A percentile compares a stretch with the other conserved stretches of the same genome.
phyloP scores from a whole-genome alignment of 1,140 invertebrate species.

The Lepidurus packardi region DNA sequence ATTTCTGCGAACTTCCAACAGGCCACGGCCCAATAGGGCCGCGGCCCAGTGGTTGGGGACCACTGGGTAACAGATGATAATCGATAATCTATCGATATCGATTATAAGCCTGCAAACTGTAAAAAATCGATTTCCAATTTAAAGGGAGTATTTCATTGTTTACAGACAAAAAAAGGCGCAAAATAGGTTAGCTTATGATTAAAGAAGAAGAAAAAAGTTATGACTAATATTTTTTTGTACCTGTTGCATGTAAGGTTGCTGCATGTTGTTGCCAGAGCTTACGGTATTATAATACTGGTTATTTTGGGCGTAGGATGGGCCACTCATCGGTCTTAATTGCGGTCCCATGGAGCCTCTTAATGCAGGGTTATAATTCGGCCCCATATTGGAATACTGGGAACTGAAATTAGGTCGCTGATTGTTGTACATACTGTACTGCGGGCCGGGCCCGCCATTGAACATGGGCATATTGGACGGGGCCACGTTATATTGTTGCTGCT shows the following conservation, averaged over 20 bases:
- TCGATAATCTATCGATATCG: too few species aligned
- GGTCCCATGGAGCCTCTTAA: constrained; percentile 20
- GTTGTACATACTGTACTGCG: constrained; percentile 36
- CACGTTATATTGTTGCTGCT: constrained; percentile 37
- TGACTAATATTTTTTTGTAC: background rate
- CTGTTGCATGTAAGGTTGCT: constrained; percentile 15
- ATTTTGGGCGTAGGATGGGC: constrained; percentile 6
- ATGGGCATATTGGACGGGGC: constrained; percentile 37
- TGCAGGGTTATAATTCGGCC: background rate
- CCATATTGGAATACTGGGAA: constrained; percentile 22
- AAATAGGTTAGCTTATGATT: background rate
- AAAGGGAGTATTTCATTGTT: too few species aligned
- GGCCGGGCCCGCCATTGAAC: constrained; percentile 38
- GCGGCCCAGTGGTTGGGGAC: too few species aligned
- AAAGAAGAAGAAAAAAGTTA: background rate
- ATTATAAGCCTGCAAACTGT: too few species aligned
- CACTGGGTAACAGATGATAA: too few species aligned
- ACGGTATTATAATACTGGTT: constrained; percentile 31
- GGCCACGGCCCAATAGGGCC: too few species aligned
- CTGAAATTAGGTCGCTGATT: constrained; percentile 38
- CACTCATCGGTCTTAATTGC: background rate
- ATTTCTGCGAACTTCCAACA: too few species aligned
- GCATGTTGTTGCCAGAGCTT: constrained; percentile 4
- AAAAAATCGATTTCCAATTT: too few species aligned
- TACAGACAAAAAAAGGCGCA: too few species aligned